Evolutionary conservation across 2,888 invertebrate genomes (phyloP).

Genomic region (Argyresthia albistria): DNA sequence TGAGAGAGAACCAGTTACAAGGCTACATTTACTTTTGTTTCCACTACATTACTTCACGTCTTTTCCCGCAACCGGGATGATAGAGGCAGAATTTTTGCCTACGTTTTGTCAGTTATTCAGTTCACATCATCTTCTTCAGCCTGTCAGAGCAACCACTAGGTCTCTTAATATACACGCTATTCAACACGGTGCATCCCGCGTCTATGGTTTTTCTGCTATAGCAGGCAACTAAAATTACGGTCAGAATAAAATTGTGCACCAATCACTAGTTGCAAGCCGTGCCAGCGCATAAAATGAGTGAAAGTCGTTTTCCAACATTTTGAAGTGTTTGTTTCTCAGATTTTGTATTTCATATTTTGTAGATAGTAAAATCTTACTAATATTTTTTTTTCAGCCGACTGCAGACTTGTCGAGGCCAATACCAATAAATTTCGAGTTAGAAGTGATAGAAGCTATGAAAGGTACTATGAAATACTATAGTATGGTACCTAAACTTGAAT

Average conservation of each 20-base stretch:
- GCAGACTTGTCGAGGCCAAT: constrained; percentile 54
- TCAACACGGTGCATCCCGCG: too few relatives aligned
- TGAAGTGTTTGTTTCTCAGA: neutral
- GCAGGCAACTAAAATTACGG: too few relatives aligned
- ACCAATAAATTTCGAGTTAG: constrained; percentile 32
- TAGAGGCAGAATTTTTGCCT: neutral
- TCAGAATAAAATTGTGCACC: neutral
- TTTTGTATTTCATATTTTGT: neutral
- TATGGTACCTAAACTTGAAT: too few relatives aligned
- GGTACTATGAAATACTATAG: constrained; percentile 24
- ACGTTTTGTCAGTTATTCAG: neutral
- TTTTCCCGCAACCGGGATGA: too few relatives aligned
- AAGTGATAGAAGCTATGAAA: constrained; percentile 25
- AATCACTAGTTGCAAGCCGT: neutral
- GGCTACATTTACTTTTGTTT: too few relatives aligned
- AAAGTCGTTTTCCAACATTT: neutral
- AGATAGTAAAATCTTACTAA: neutral
- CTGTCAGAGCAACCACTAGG: too few relatives aligned
- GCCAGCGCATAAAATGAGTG: neutral
- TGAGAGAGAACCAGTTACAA: too few relatives aligned
- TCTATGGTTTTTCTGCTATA: too few relatives aligned
- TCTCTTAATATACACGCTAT: too few relatives aligned
- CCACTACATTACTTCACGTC: too few relatives aligned
- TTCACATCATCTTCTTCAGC: too few relatives aligned
- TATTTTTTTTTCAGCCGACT: constrained; percentile 34